Conservation (phyloP, 1,140 invertebrate species). For the Steinernema feltiae region DNA sequence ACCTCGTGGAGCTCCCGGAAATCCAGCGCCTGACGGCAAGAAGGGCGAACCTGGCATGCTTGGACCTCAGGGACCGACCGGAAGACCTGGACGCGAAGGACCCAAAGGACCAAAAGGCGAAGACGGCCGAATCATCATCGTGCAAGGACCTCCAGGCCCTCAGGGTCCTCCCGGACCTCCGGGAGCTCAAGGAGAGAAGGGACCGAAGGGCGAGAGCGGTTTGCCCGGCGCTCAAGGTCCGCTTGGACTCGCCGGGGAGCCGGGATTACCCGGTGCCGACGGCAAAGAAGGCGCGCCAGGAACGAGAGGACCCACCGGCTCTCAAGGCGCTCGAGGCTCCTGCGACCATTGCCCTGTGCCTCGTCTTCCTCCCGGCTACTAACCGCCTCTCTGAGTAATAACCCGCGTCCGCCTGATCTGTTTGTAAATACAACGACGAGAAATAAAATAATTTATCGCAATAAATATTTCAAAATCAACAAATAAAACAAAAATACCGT, state of each 20-base stretch:
- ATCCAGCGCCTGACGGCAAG: conserved; percentile 33
- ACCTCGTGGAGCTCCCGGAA: conserved; percentile 30
- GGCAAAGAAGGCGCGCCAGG: conserved; percentile 31
- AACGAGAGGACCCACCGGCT: conserved; percentile 23
- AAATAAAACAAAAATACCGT: no score
- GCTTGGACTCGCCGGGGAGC: conserved; percentile 20
- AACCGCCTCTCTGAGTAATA: conserved; percentile 16
- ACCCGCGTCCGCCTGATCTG: not conserved
- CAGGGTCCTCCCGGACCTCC: conserved; percentile 28
- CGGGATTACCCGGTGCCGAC: conserved; percentile 23
- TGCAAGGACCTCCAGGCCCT: conserved; percentile 27
- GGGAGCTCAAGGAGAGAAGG: conserved; percentile 21
- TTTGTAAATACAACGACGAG: not conserved
- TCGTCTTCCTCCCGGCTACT: conserved; percentile 34
- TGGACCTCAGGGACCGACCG: conserved; percentile 35
- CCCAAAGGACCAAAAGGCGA: conserved; percentile 35
- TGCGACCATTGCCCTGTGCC: conserved; percentile 35
- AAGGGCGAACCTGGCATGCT: conserved; percentile 35
- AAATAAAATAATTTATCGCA: no score
- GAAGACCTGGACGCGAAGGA: conserved; percentile 30
- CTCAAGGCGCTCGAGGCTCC: conserved; percentile 21
- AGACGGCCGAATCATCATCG: conserved; percentile 36
- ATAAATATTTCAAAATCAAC: no score
- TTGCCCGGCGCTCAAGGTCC: not conserved
- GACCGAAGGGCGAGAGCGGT: not conserved